Conservation (phyloP, 2,797 vertebrate species). For the Myotis daubentonii region DNA sequence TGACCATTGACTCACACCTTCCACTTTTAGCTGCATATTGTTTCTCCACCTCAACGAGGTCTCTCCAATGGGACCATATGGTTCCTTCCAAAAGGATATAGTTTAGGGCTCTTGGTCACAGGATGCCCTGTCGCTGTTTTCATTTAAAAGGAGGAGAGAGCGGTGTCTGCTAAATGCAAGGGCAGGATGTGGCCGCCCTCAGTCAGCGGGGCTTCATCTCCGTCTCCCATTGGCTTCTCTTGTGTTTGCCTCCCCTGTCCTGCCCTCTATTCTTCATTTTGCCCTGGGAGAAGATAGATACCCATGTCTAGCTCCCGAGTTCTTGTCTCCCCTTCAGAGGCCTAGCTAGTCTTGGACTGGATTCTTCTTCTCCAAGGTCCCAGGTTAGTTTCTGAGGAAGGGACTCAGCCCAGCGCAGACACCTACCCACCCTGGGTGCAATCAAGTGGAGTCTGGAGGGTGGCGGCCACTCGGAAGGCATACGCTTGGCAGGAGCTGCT, state of each 20-base stretch:
- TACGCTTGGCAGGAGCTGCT: not conserved
- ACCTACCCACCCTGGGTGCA: not conserved
- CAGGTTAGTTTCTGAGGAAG: not conserved
- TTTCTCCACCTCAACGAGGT: not conserved
- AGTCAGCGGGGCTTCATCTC: not conserved
- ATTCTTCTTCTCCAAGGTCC: not conserved
- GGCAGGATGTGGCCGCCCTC: not conserved
- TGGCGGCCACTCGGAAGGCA: not conserved
- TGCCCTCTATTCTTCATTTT: not conserved
- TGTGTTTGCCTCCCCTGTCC: not conserved
- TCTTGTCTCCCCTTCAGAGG: not conserved
- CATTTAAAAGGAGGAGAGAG: not conserved
- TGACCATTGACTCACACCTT: rapidly evolving
- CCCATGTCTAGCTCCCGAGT: not conserved
- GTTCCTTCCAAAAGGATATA: not conserved
- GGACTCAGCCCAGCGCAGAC: not conserved
- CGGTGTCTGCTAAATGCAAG: not conserved
- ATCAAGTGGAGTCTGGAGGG: not conserved
- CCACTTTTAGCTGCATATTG: not conserved
- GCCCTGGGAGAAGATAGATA: not conserved
- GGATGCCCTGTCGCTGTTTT: not conserved
- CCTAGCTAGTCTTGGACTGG: not conserved
- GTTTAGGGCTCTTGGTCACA: not conserved
- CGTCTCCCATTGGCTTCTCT: not conserved
- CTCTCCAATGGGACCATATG: not conserved